Evolutionary conservation across 2,888 invertebrate genomes (phyloP).

Genomic region (Lypha dubia): DNA sequence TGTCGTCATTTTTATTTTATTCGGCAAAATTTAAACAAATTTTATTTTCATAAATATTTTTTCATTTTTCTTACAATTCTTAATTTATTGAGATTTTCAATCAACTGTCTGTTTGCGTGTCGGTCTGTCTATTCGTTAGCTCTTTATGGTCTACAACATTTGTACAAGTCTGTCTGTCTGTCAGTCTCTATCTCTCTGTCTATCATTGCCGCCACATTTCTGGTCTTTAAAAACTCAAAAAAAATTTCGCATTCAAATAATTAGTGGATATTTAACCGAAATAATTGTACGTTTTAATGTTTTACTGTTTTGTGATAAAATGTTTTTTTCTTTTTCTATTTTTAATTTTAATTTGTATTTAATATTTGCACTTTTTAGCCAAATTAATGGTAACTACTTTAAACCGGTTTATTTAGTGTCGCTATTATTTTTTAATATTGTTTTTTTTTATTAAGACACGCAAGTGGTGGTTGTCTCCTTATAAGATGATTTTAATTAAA

Average conservation of each 20-base stretch:
- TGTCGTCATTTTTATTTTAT: constrained; percentile 24
- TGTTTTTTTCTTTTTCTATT: constrained; percentile 19
- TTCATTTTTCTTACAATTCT: not conserved
- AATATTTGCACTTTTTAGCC: constrained; percentile 52
- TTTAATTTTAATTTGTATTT: too few relatives aligned
- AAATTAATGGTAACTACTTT: constrained; percentile 46
- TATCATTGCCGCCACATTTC: not conserved
- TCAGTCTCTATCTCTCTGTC: constrained; percentile 5
- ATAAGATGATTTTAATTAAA: not conserved
- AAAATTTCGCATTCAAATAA: constrained; percentile 45
- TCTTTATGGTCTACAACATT: constrained; percentile 38
- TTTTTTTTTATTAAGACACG: constrained; percentile 3
- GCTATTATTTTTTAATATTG: not conserved
- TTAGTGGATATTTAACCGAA: constrained; percentile 52
- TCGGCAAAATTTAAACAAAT: constrained; percentile 12
- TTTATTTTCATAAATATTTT: constrained; percentile 19
- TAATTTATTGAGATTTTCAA: constrained; percentile 52
- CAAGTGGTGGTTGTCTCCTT: not conserved
- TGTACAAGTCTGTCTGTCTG: not conserved
- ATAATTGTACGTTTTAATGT: constrained; percentile 33
- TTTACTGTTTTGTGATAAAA: constrained; percentile 34
- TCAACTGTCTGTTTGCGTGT: constrained; percentile 14
- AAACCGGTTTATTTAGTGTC: constrained; percentile 18
- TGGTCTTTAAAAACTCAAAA: constrained; percentile 33
- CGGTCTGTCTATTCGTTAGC: constrained; percentile 1